Base-by-base conservation (phyloP, 2,888 invertebrate genomes). In the Unio pictorum region DNA sequence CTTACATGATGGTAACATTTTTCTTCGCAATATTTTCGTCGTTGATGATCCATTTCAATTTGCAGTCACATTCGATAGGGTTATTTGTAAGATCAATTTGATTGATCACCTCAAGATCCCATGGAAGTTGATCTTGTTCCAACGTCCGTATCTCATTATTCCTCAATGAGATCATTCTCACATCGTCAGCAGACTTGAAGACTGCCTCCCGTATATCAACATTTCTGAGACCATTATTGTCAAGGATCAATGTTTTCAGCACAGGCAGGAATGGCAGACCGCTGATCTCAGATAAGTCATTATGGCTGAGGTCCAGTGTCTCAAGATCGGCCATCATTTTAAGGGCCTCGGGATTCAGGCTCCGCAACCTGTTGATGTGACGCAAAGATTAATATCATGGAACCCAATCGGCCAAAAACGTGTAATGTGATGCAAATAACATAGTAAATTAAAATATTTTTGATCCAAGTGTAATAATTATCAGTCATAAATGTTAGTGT, bases 221-320 rank as follows among this genome's bases (percentile, higher is more conserved):
- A 1, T 28, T 61, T 23, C 67, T 64, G 7, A 77, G 71, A 17
- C 30, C 20, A 56, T 77, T 77, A 30, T 66, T 71, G 55, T 77
- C 74, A 23, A 77, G 61, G 54, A 70, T 63, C 66, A 67, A 69
- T 11, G 71, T 71, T 28, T 57, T 62, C 20, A 77, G 55, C 62
- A 62, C 74, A 17, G 74, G 74, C 55, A 77, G 58, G 67, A 67
- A 65, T 5, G 76, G 76, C 18, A 77, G 59, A 26, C 67, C 55
- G 26, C 69, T 67, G 11, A 77, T n/a, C 30, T 69, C 69, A 15
- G 56, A 62, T 15, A 77, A 60, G 20, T 56, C 26, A 55, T 77
- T 77, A 60, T 77, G 76, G 63, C 76, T 77, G 56, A 77, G 55
- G 30, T 77, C 76, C 11, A 77, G 64, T 20, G 60, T 67, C n/a